phyloP scores from a whole-genome alignment of 2,888 invertebrate species.

The Ecliptopera silaceata region DNA sequence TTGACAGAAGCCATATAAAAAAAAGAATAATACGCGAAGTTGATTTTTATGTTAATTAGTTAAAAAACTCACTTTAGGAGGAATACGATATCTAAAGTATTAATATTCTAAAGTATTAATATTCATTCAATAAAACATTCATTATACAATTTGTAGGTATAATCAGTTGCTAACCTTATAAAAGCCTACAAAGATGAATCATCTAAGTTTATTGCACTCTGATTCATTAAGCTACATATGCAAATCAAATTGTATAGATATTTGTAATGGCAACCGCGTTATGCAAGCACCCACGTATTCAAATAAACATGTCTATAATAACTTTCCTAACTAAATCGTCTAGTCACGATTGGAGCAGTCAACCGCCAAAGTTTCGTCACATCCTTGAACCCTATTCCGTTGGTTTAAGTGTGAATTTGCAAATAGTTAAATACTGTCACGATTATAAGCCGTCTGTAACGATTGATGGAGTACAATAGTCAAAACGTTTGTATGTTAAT shows the following conservation, averaged over 20 bases:
- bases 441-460: conserved; percentile 47
- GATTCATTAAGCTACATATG: conserved; percentile 52
- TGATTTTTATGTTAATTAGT: too few species aligned
- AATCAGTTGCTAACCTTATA: too few species aligned
- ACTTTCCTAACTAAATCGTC: conserved; percentile 78
- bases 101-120: too few species aligned
- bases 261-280: conserved; percentile 61
- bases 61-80: too few species aligned
- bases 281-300: conserved; percentile 77
- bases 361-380: conserved; percentile 35
- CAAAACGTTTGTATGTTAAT: conserved; percentile 33
- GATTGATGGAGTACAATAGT: conserved; percentile 43
- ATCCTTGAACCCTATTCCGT: conserved; percentile 32
- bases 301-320: conserved; percentile 76
- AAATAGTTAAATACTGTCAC: conserved; percentile 43
- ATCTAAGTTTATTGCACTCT: conserved; percentile 67
- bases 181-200: conserved; percentile 49
- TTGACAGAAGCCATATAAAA: too few species aligned
- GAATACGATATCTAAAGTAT: too few species aligned
- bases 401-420: conserved; percentile 43
- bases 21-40: too few species aligned
- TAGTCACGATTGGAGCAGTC: conserved; percentile 70
- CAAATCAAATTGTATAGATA: conserved; percentile 29
- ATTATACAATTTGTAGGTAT: too few species aligned
- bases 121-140: too few species aligned